phyloP scores from a whole-genome alignment of 2,888 invertebrate species.

The Noctua comes region DNA sequence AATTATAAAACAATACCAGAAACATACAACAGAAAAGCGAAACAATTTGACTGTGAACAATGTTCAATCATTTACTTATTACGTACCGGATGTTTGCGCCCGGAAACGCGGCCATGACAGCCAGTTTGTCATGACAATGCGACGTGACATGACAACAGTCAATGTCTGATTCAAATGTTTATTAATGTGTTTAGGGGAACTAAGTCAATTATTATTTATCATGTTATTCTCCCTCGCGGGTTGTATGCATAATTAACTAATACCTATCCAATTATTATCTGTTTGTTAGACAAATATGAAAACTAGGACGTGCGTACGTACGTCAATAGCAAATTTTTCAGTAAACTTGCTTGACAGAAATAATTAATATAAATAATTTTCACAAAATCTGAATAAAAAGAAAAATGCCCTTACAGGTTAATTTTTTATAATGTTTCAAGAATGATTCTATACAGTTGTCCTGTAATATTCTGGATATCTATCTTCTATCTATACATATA shows the following conservation, averaged over 20 bases:
- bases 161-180: slow-evolving; percentile 55
- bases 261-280: slow-evolving; percentile 3
- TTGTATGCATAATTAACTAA: slow-evolving; percentile 30
- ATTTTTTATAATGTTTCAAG: too few species aligned
- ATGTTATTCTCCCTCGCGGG: slow-evolving; percentile 31
- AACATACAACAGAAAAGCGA: slow-evolving; percentile 34
- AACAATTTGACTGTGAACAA: slow-evolving; percentile 51
- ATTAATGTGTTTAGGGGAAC: slow-evolving; percentile 29
- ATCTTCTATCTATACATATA: too few species aligned
- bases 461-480: too few species aligned
- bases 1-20: slow-evolving; percentile 3
- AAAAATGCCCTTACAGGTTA: too few species aligned
- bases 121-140: slow-evolving; percentile 52
- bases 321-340: not conserved
- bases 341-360: too few species aligned
- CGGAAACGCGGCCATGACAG: slow-evolving; percentile 61
- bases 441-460: too few species aligned
- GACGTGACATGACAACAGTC: slow-evolving; percentile 49
- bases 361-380: too few species aligned
- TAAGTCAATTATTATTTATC: slow-evolving; percentile 23
- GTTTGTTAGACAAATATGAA: slow-evolving; percentile 17
- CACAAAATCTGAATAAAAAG: not conserved
- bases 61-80: slow-evolving; percentile 59
- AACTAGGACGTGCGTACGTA: not conserved
- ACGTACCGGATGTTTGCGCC: slow-evolving; percentile 53